Percentiles rank a stretch among this genome's conserved stretches.
phyloP scores from a whole-genome alignment of 2,888 invertebrate species.

The Corbicula japonica region DNA sequence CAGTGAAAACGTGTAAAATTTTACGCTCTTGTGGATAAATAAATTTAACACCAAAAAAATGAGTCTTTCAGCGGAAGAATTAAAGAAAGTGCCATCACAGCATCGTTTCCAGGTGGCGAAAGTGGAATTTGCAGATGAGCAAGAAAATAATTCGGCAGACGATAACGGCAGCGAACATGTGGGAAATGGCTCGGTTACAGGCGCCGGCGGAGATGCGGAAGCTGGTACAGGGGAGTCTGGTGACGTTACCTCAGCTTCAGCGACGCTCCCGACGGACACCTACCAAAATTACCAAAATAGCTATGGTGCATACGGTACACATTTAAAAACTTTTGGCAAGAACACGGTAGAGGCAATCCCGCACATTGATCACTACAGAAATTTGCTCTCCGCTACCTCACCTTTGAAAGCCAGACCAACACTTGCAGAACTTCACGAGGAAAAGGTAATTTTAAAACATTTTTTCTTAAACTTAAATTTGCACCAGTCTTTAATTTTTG shows the following conservation, averaged over 20 bases:
- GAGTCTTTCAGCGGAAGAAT: slow-evolving; percentile 24
- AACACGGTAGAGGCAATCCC: slow-evolving; percentile 82
- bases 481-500: no score
- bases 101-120: slow-evolving; percentile 81
- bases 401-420: slow-evolving; percentile 85
- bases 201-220: slow-evolving; percentile 36
- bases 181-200: slow-evolving; percentile 41
- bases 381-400: slow-evolving; percentile 80
- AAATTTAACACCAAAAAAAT: background rate
- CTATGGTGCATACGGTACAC: slow-evolving; percentile 58
- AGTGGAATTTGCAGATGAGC: slow-evolving; percentile 76
- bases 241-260: slow-evolving; percentile 49
- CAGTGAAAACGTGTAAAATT: no score
- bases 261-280: slow-evolving; percentile 60
- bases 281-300: slow-evolving; percentile 68
- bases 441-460: slow-evolving; percentile 76
- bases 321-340: slow-evolving; percentile 76
- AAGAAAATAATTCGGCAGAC: slow-evolving; percentile 2
- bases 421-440: slow-evolving; percentile 86
- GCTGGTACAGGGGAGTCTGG: slow-evolving; percentile 38
- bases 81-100: slow-evolving; percentile 69
- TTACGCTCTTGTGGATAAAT: no score
- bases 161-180: slow-evolving; percentile 20
- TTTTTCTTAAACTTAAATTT: no score
- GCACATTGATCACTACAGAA: slow-evolving; percentile 81